These are phyloP conservation scores for Lasioglossum vierecki DNA, from an alignment of 2,888 invertebrate species.

Conservation along the genomic window DNA sequence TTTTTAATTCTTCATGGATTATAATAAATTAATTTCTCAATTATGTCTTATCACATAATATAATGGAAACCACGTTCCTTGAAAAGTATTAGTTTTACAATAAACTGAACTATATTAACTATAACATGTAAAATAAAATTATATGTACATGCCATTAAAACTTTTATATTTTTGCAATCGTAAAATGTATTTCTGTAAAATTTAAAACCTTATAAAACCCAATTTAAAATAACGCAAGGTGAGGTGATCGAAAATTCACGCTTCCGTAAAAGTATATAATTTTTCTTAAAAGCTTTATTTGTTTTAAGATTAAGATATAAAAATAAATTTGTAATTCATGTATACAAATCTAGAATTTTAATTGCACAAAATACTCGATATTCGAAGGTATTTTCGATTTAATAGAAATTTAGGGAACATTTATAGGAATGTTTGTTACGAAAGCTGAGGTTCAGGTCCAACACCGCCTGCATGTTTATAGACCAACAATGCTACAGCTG, in stretches of 20 bases:
- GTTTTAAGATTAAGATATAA: neutral
- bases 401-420: neutral
- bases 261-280: neutral
- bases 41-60: neutral
- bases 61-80: neutral
- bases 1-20: neutral
- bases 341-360: neutral
- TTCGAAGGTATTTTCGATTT: neutral
- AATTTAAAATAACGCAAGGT: neutral
- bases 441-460: slow-evolving; percentile 87
- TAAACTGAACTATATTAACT: neutral
- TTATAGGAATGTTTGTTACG: slow-evolving; percentile 28
- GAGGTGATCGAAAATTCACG: neutral
- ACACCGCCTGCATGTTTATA: slow-evolving; percentile 92
- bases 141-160: neutral
- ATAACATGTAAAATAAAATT: neutral
- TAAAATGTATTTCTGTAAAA: too few relatives aligned
- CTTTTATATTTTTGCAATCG: too few relatives aligned
- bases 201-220: neutral
- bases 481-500: slow-evolving; percentile 91
- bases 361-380: neutral
- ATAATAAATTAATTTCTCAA: slow-evolving; percentile 12
- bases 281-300: neutral
- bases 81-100: neutral
- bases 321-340: neutral